Evolutionary conservation across 2,797 vertebrate species (phyloP).

Genomic region (Sphenodon punctatus): DNA sequence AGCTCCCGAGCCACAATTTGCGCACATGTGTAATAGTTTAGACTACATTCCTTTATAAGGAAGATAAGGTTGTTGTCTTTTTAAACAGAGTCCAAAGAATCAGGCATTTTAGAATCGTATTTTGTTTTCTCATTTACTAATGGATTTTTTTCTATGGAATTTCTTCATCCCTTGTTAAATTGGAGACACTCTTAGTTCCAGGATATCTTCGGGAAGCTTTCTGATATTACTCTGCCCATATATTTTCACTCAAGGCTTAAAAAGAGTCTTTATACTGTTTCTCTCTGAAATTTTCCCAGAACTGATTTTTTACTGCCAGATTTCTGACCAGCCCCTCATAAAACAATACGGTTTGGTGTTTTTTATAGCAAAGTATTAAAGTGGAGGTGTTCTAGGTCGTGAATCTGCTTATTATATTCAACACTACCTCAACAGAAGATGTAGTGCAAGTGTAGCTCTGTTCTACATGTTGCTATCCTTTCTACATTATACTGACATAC

Average conservation of each 20-base stretch:
- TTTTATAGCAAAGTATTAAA: too few species aligned
- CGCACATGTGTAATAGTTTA: too few species aligned
- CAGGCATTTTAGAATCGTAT: constrained; percentile 11
- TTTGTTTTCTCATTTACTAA: constrained; percentile 16
- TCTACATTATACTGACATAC: background rate
- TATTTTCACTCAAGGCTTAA: background rate
- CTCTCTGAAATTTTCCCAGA: background rate
- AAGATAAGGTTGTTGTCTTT: too few species aligned
- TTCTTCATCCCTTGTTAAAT: constrained; percentile 19
- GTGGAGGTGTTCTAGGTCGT: background rate
- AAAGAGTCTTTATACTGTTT: background rate
- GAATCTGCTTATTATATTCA: background rate
- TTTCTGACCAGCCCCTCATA: background rate
- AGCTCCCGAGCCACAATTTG: too few species aligned
- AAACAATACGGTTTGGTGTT: background rate
- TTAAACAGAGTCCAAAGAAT: too few species aligned
- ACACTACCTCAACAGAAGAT: background rate
- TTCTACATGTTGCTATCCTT: background rate
- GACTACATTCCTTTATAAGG: too few species aligned
- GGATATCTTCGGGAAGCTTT: constrained; percentile 4
- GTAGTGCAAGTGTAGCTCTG: background rate
- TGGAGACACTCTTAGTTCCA: background rate
- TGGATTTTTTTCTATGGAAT: constrained; percentile 26
- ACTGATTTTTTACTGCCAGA: background rate
- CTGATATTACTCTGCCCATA: background rate